Evolutionary conservation across 2,888 invertebrate genomes (phyloP).

Genomic region (Lasioglossum leucozonium): DNA sequence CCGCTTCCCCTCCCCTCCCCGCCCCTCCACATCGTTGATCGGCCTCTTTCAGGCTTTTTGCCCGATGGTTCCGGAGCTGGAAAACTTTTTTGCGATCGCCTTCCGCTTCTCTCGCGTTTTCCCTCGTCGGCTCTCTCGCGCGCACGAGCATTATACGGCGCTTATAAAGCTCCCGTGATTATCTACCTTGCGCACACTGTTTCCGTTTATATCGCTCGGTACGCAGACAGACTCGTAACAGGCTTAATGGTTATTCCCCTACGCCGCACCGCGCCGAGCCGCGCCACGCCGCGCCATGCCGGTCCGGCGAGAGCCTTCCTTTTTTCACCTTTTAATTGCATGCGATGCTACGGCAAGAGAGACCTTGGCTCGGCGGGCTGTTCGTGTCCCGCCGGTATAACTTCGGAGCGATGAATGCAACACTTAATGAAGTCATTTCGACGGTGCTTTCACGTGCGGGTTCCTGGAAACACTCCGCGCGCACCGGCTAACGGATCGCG

Average conservation of each 20-base stretch:
- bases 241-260: slow-evolving; percentile 18
- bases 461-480: slow-evolving; percentile 14
- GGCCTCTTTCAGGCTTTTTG: slow-evolving; percentile 30
- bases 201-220: slow-evolving; percentile 11
- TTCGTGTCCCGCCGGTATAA: slow-evolving; percentile 18
- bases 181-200: slow-evolving; percentile 12
- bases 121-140: neutral
- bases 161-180: slow-evolving; percentile 15
- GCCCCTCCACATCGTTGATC: too few species aligned
- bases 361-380: slow-evolving; percentile 2
- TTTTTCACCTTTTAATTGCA: slow-evolving; percentile 18
- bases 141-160: neutral
- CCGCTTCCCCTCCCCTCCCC: slow-evolving; percentile 37
- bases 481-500: slow-evolving; percentile 7
- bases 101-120: too few species aligned
- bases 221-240: slow-evolving; percentile 5
- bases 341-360: slow-evolving; percentile 8
- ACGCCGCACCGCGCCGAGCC: neutral
- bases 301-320: neutral
- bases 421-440: slow-evolving; percentile 19
- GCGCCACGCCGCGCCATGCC: neutral
- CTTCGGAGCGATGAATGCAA: slow-evolving; percentile 15
- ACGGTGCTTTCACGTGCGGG: slow-evolving; percentile 12
- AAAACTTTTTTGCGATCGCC: slow-evolving; percentile 11
- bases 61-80: neutral